Conservation (phyloP, 2,797 vertebrate species). For the Pseudochirops corinnae region DNA sequence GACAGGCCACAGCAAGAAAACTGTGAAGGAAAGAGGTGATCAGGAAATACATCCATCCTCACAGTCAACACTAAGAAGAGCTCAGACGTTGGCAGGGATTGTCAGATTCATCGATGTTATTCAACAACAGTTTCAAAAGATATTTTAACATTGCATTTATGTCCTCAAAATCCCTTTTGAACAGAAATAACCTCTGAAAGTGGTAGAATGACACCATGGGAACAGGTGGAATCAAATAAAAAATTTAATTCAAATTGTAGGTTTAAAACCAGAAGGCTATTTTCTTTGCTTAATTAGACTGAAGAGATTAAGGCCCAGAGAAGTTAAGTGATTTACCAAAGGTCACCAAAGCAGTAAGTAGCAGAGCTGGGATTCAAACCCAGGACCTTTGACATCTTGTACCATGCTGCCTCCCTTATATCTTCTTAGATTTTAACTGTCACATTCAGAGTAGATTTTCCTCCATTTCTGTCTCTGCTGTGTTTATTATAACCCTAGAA, state of each 20-base stretch:
- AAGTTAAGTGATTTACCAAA: neutral
- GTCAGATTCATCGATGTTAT: neutral
- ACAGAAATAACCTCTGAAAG: neutral
- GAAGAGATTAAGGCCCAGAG: too few relatives aligned
- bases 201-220: neutral
- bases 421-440: neutral
- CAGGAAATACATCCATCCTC: neutral
- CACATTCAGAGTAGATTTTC: neutral
- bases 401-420: neutral
- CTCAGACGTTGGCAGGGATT: neutral
- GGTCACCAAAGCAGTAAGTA: neutral
- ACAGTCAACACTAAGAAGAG: neutral
- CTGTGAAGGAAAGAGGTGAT: neutral
- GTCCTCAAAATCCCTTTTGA: neutral
- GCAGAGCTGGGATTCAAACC: neutral
- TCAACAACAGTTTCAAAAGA: neutral
- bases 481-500: neutral
- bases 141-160: neutral
- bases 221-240: neutral
- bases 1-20: neutral
- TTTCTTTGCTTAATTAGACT: too few relatives aligned
- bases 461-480: neutral
- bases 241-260: neutral
- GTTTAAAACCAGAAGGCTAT: neutral
- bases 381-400: neutral